phyloP scores from a whole-genome alignment of 2,888 invertebrate genomes.

The Plagiodera versicolora region DNA sequence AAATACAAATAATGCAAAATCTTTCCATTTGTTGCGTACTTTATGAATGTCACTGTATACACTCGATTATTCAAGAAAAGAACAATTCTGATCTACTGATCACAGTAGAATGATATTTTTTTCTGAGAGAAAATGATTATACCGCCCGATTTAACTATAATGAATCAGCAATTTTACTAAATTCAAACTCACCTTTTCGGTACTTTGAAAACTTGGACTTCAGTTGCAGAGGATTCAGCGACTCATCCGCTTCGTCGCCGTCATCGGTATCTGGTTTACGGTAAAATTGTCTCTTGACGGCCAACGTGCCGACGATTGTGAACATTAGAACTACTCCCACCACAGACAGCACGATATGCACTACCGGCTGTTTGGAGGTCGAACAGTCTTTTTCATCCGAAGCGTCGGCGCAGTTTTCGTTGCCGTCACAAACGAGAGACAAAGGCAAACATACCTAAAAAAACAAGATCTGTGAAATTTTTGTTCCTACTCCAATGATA shows the following conservation, averaged over 20 bases:
- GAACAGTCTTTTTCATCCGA: constrained; percentile 72
- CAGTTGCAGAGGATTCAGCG: constrained; percentile 60
- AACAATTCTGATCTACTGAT: too few species aligned
- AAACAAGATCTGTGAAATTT: too few species aligned
- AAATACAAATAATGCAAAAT: too few species aligned
- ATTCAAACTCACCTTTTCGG: constrained; percentile 46
- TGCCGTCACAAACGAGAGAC: constrained; percentile 72
- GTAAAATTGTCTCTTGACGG: constrained; percentile 38
- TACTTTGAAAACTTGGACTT: constrained; percentile 49
- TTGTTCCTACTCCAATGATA: too few species aligned
- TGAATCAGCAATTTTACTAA: too few species aligned
- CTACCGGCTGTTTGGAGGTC: constrained; percentile 55
- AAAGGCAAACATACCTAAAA: constrained; percentile 67
- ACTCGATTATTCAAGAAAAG: too few species aligned
- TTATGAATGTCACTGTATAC: too few species aligned
- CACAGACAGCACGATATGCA: constrained; percentile 60
- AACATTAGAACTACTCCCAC: constrained; percentile 58
- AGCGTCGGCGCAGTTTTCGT: constrained; percentile 78
- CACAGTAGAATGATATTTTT: too few species aligned
- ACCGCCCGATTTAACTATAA: too few species aligned
- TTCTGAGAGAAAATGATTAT: too few species aligned
- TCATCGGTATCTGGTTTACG: constrained; percentile 50
- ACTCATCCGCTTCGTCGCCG: constrained; percentile 66
- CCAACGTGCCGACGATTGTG: constrained; percentile 39
- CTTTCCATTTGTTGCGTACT: too few species aligned